A percentile compares a stretch with the other conserved stretches of the same genome.
Evolutionary conservation across 2,797 vertebrate species (phyloP).

Genomic region (Catamblyrhynchus diadema): DNA sequence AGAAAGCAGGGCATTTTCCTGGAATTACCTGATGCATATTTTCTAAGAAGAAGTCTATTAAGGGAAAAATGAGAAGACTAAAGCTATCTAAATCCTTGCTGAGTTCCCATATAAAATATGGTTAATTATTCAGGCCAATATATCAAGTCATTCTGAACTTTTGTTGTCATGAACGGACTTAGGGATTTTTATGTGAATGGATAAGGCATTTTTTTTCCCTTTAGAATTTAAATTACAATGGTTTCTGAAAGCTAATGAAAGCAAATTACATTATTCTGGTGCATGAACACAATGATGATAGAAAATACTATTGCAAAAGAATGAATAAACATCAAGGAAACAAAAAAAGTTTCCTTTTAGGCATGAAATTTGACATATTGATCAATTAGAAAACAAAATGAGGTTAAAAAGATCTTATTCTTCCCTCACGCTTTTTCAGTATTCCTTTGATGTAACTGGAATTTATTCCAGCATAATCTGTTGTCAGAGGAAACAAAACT

Average conservation of each 20-base stretch:
- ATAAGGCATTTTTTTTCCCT: neutral
- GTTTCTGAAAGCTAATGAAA: neutral
- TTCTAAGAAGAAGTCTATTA: neutral
- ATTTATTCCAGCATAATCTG: neutral
- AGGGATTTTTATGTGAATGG: neutral
- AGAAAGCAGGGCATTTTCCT: neutral
- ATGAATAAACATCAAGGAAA: neutral
- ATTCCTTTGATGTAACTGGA: neutral
- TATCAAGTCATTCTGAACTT: neutral
- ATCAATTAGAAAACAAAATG: constrained; percentile 9
- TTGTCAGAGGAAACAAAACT: neutral
- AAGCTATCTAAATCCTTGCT: neutral
- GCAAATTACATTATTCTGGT: neutral
- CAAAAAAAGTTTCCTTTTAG: neutral
- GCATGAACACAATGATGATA: neutral
- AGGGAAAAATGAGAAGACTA: neutral
- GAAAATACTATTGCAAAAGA: neutral
- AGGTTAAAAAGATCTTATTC: neutral
- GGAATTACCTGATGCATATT: neutral
- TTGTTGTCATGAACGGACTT: neutral
- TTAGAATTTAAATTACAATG: neutral
- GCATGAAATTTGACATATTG: neutral
- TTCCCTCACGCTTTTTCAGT: neutral
- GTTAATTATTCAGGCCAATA: neutral
- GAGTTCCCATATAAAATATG: neutral